Conservation (phyloP, 2,113 vertebrate species). For the Oostethus manadensis region DNA sequence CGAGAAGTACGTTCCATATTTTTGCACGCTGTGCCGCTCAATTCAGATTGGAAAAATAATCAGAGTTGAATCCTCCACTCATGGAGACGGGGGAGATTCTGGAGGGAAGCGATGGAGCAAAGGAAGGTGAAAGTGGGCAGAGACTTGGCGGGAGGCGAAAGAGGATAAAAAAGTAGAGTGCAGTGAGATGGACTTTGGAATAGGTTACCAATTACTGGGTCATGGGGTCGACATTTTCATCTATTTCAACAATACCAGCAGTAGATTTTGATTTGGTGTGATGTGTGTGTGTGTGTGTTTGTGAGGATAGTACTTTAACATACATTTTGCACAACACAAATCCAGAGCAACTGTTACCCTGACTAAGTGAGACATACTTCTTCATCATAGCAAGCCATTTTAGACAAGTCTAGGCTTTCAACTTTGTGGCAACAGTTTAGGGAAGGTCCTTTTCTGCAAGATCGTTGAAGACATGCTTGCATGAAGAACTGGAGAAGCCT, state of each 20-base stretch:
- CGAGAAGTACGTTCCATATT: constrained; percentile 13
- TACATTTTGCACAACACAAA: background rate
- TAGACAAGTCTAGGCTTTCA: too few relatives aligned
- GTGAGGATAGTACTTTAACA: background rate
- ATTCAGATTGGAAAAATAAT: constrained; percentile 8
- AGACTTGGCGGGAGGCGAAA: constrained; percentile 13
- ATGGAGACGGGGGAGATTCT: background rate
- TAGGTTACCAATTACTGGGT: constrained; percentile 50
- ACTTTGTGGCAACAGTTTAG: too few relatives aligned
- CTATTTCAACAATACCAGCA: constrained; percentile 33
- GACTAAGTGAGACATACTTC: too few relatives aligned
- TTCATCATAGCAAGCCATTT: too few relatives aligned
- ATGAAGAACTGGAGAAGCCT: too few relatives aligned
- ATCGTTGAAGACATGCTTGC: too few relatives aligned
- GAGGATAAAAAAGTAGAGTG: constrained; percentile 16
- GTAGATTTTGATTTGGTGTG: constrained; percentile 27
- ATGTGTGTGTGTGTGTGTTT: constrained; percentile 1
- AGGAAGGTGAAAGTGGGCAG: background rate
- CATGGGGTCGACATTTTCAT: constrained; percentile 38
- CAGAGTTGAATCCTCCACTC: constrained; percentile 1
- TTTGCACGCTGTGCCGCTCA: background rate
- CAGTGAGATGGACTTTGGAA: constrained; percentile 28
- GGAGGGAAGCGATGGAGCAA: background rate
- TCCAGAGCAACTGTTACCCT: background rate
- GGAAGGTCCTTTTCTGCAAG: too few relatives aligned